Evolutionary conservation across 2,888 invertebrate genomes (phyloP).

Genomic region (Polyommatus iphigenia): DNA sequence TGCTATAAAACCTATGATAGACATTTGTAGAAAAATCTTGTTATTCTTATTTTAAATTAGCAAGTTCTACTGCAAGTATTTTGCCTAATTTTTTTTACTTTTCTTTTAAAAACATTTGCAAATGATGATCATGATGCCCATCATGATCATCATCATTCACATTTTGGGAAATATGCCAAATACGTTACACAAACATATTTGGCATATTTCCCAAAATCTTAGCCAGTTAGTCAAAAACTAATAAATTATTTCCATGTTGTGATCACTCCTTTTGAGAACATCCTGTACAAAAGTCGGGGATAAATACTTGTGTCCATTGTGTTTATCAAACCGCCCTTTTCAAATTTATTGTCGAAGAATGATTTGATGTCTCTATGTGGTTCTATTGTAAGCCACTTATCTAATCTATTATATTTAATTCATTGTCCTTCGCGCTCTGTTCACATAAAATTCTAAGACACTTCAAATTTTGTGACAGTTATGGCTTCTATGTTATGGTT

Average conservation of each 20-base stretch:
- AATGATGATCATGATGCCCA: too few relatives aligned
- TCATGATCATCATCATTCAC: too few relatives aligned
- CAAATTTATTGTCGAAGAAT: conserved; percentile 75
- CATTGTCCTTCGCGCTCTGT: conserved; percentile 38
- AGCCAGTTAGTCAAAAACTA: conserved; percentile 32
- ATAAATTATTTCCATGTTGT: conserved; percentile 57
- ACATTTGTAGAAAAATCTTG: neutral
- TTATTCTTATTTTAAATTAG: neutral
- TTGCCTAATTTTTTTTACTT: neutral
- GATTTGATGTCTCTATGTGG: conserved; percentile 78
- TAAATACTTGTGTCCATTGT: conserved; percentile 66
- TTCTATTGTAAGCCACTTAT: conserved; percentile 74
- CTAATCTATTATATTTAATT: conserved; percentile 72
- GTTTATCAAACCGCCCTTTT: conserved; percentile 70
- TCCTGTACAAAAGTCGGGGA: conserved; percentile 55
- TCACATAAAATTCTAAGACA: conserved; percentile 37
- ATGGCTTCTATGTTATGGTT: conserved; percentile 32
- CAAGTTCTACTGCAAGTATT: neutral
- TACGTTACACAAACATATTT: neutral
- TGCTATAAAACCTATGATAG: neutral
- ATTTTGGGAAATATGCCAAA: too few relatives aligned
- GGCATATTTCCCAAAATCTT: neutral
- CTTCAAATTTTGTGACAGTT: conserved; percentile 40
- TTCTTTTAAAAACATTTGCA: too few relatives aligned
- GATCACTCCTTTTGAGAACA: conserved; percentile 74